Percentiles rank a stretch among this genome's conserved stretches.
These are phyloP conservation scores for Kryptopterus vitreolus DNA, from an alignment of 2,797 vertebrate species.

Conservation along the genomic window DNA sequence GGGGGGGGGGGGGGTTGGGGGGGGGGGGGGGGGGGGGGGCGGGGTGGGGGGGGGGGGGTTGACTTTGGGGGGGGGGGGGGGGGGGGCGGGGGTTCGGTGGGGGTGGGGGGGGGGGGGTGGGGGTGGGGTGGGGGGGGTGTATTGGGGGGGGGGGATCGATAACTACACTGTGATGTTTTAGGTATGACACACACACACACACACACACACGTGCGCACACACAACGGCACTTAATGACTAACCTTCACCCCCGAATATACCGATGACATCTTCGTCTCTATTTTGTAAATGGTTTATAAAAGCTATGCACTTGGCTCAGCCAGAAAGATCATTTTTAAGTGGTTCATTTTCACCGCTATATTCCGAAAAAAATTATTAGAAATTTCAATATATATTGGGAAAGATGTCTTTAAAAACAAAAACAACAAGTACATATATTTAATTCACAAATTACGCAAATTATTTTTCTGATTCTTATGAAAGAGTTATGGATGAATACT, in stretches of 20 bases:
- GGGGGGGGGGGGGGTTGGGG: no score
- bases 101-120: no score
- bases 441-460: constrained; percentile 54
- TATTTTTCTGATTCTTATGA: constrained; percentile 62
- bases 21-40: no score
- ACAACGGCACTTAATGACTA: constrained; percentile 55
- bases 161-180: constrained; percentile 33
- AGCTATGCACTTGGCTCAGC: constrained; percentile 62
- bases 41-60: no score
- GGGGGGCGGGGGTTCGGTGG: no score
- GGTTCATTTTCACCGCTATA: constrained; percentile 41
- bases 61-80: no score
- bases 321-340: constrained; percentile 44
- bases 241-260: constrained; percentile 30
- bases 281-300: constrained; percentile 48
- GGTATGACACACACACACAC: constrained; percentile 33
- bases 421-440: constrained; percentile 44
- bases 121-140: no score
- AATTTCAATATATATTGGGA: constrained; percentile 37
- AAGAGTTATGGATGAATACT: constrained; percentile 50
- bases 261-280: constrained; percentile 27
- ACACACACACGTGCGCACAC: no score
- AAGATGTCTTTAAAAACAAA: constrained; percentile 56
- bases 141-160: background rate
- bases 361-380: constrained; percentile 42